Evolutionary conservation across 1,140 invertebrate genomes (phyloP), one percentile per base, ranked within the genome.

Genomic region (Meloidogyne exigua): DNA sequence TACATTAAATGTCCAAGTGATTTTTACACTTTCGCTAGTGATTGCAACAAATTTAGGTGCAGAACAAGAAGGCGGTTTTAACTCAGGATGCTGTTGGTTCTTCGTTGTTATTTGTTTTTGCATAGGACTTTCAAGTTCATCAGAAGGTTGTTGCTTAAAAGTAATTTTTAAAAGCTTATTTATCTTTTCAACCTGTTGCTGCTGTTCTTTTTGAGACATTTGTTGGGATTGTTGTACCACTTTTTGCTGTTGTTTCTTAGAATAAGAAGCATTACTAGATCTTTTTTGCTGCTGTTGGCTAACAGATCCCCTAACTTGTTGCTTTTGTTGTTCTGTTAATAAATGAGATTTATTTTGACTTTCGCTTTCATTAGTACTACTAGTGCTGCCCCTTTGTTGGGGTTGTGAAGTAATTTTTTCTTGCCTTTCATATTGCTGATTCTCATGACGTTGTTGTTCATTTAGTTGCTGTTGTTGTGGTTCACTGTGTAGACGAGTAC

Each of bases 1-100:
- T 7, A 57, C 49, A 57, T n/a, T 57, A n/a, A 57, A 5, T n/a
- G 49, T 36, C 81, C 81, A 82, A 18, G 62, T 71, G 39, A 81
- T 64, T 32, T 81, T 63, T 23, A 79, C 74, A 12, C 67, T 68
- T 26, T 36, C 66, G n/a, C 49, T 63, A 11, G 75, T 81, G 36
- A 81, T 72, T 15, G 76, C 49, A 13, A 32, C 42, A 26, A 81
- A 76, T 28, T 76, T 80, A 0, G 80, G 80, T 0, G 68, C 23
- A 5, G 81, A 68, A 57, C 80, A 81, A 13, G 44, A 75, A 28
- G 76, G 64, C 7, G 81, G 49, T 49, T 57, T 71, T 4, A 64
- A n/a, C 18, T 11, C 18, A 25, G 76, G 32, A 13, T 25, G 63
- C 25, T 49, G 63, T 63, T 21, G 68, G 13, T 21, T 32, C 74